Base-by-base conservation (phyloP, 2,888 invertebrate genomes). In the Caenorhabditis sp. region DNA sequence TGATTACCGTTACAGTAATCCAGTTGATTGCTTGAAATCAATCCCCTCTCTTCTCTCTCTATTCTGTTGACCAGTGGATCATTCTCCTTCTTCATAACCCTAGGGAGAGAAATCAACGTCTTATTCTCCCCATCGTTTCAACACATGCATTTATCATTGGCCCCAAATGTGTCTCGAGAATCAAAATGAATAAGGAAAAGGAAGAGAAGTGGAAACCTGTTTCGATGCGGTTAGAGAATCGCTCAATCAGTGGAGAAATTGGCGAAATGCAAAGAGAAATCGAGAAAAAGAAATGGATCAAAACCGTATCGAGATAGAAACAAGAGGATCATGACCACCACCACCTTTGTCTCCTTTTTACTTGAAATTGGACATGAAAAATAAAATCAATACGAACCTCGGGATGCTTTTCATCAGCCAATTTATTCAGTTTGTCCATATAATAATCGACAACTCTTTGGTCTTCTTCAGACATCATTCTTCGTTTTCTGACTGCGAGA, bases 351-450 rank as follows among this genome's bases (percentile, higher is more conserved):
- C 19, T 47, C 19, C 10, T 7, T 19, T 19, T 19, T 47, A 73
- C n/a, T 59, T 63, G 59, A 69, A 69, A 68, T 58, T 44, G 26
- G 31, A 58, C 5, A 38, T 16, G 35, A 41, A 35, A 35, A 61
- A 69, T 41, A 16, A 41, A n/a, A 68, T 64, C 44, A 69, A 80
- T 76, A 63, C 63, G 61, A 44, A 76, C 68, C 61, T 76, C 68
- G 28, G 89, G 88, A 85, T 90, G 87, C 58, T 85, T 82, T 19
- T 87, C 85, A 41, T 82, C 85, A 0, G 89, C 88, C 28, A 91
- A 66, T 38, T 89, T 86, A 35, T 88, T 89, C 35, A 91, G 47
- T 77, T 89, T 89, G 10, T 86, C 82, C 85, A 91, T 77, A 61
- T 91, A 91, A 47, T 74, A 86, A n/a, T 89, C 79, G 10, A 91